phyloP scores from a whole-genome alignment of 2,797 vertebrate species.

The Tragopan temminckii region DNA sequence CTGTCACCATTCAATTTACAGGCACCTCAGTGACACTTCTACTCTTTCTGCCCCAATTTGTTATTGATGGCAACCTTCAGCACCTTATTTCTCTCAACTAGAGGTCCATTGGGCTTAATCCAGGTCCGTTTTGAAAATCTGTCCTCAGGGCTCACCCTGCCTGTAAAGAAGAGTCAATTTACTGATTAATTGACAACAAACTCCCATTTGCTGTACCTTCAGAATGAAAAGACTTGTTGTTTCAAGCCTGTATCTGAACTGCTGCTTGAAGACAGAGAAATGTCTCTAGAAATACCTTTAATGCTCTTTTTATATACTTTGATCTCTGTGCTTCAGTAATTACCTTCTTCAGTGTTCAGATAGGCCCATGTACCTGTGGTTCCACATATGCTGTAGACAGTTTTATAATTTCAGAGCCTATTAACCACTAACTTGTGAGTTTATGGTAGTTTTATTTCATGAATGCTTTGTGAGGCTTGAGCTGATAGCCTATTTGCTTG shows the following conservation, averaged over 20 bases:
- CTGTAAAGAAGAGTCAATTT: background rate
- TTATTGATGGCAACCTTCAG: background rate
- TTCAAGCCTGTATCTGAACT: background rate
- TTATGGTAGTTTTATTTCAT: background rate
- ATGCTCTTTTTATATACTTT: background rate
- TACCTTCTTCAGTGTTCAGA: background rate
- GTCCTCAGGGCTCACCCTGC: background rate
- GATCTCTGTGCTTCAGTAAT: background rate
- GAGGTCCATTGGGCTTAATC: background rate
- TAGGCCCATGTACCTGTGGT: background rate
- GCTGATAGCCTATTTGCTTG: slow-evolving; percentile 28
- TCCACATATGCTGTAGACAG: background rate
- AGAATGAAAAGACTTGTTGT: background rate
- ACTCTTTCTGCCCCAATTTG: background rate
- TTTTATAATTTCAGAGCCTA: slow-evolving; percentile 22
- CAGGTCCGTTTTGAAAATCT: background rate
- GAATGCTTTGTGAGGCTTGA: slow-evolving; percentile 27
- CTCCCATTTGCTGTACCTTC: background rate
- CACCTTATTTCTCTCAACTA: background rate
- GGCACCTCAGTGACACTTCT: background rate
- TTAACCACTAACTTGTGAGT: slow-evolving; percentile 14
- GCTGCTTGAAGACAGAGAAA: background rate
- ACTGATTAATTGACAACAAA: background rate
- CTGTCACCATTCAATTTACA: background rate
- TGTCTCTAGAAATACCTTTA: background rate